phyloP scores from a whole-genome alignment of 2,888 invertebrate species.

The Brachynemurus nebulosus region DNA sequence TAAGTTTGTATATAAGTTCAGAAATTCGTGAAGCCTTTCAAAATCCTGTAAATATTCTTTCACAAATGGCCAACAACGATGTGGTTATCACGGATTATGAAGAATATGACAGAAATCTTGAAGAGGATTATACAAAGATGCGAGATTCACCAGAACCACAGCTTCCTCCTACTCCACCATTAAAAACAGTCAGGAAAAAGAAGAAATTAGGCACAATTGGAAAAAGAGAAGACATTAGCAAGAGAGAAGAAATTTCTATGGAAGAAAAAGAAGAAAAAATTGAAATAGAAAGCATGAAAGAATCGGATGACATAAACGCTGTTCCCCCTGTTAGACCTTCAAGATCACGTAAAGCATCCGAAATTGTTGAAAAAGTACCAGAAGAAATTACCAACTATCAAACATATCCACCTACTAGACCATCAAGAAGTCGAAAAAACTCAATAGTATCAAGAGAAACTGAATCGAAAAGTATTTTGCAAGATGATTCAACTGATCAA shows the following conservation, averaged over 20 bases:
- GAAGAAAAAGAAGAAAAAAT: neutral
- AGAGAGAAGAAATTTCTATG: neutral
- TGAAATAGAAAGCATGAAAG: neutral
- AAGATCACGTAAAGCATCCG: too few species aligned
- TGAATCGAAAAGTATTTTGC: conserved; percentile 17
- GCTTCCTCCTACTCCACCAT: neutral
- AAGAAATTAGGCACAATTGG: conserved; percentile 3
- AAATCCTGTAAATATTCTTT: conserved; percentile 49
- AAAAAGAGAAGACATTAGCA: neutral
- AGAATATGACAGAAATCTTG: neutral
- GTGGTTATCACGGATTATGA: neutral
- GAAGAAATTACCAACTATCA: conserved; percentile 16
- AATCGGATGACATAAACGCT: neutral
- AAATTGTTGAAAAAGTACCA: neutral
- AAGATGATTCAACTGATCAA: neutral
- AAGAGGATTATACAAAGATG: neutral
- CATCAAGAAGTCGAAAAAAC: conserved; percentile 35
- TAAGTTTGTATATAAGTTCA: conserved; percentile 60
- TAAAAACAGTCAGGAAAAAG: neutral
- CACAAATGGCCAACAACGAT: conserved; percentile 35
- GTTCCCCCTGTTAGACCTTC: too few species aligned
- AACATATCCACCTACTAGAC: conserved; percentile 32
- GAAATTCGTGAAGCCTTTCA: conserved; percentile 70
- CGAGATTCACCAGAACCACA: neutral
- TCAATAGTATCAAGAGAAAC: conserved; percentile 18